Base-by-base conservation (phyloP, 2,797 vertebrate genomes). In the Babyrousa celebensis region DNA sequence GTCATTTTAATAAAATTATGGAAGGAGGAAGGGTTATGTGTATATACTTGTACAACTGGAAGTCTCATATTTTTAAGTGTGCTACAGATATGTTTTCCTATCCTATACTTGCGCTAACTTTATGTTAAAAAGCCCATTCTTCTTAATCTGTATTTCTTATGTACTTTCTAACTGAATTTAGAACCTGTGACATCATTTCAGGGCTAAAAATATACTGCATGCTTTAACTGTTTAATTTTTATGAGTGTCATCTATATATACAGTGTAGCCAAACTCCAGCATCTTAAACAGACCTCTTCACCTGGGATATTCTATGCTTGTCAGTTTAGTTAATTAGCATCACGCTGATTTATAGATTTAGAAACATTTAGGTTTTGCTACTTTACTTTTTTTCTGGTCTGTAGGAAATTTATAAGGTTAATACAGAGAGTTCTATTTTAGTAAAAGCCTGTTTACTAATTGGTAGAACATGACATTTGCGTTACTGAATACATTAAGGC, bases 281-380 rank as follows among this genome's bases (percentile, higher is more conserved):
- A 78, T 90, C 77, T 97, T 85, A n/a, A 96, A 75, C 75, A 96
- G 93, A 96, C 85, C 75, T 78, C 71, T 95, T 96, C 63, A 93
- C 75, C 95, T 97, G 36, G 72, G 96, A 83, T 92, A 93, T 72
- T 84, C 29, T 27, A 6, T 93, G 32, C 60, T 96, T 96, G 68
- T 94, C 97, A 94, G 12, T 84, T 97, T 94, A 80, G 82, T 82
- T 96, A 94, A 91, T 97, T 97, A 82, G 77, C 16, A 96, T 80
- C 87, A 98, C 85, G 91, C 95, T 89, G 91, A 95, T 82, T 80
- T 95, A 82, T 89, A 83, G 85, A 54, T 96, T 97, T 93, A 97
- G 96, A 97, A 96, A 79, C 83, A 94, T 96, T 77, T 90, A n/a
- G 54, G 32, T 85, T 95, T 95, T 92, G 43, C 67, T 89, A 29